Evolutionary conservation across 2,113 vertebrate genomes (phyloP), one percentile per base, ranked within the genome.

Genomic region (Coturnix japonica): DNA sequence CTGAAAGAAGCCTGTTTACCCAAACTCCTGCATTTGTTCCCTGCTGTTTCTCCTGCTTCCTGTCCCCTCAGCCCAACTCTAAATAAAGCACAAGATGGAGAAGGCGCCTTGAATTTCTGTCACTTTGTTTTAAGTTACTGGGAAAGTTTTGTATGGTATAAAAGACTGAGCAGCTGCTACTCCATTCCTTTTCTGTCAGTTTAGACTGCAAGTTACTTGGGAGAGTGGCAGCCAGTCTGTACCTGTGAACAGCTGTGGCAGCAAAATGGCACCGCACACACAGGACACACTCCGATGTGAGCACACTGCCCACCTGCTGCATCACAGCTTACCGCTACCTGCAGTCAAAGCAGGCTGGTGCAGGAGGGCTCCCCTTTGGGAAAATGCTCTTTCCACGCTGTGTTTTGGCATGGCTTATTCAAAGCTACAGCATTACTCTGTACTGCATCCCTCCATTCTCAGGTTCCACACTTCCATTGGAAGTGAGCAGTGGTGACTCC

Each of bases 321-420:
- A 5, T 6, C 64, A 28, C 33, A 43, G 22, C 1, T 57, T 65
- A 56, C 81, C 41, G 54, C 39, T 75, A 54, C 43, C 47, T 74
- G 53, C 43, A 33, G 5, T 78, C 41, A 0, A 14, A 83, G 25
- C 15, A 0, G 4, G 22, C 35, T 56, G 60, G 56, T 61, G 15
- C 46, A 67, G 64, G 26, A n/a, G 0, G 59, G 41, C 37, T 67
- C 59, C 25, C 26, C 9, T 30, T 4, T 61, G 65, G 76, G 85
- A 73, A 79, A 81, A 51, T 4, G 8, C n/a, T 70, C 53, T 30
- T 35, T 22, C 56, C 61, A 31, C 7, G n/a, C 44, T 33, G 9
- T 1, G 23, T 44, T 41, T 13, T 69, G 43, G 37, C 43, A 25
- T 72, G 76, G 67, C 49, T 73, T 2, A 0, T 33, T 54, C 37